A percentile compares a stretch with the other conserved stretches of the same genome.
Evolutionary conservation across 2,797 vertebrate species (phyloP).

Genomic region (Ispidina lecontei): DNA sequence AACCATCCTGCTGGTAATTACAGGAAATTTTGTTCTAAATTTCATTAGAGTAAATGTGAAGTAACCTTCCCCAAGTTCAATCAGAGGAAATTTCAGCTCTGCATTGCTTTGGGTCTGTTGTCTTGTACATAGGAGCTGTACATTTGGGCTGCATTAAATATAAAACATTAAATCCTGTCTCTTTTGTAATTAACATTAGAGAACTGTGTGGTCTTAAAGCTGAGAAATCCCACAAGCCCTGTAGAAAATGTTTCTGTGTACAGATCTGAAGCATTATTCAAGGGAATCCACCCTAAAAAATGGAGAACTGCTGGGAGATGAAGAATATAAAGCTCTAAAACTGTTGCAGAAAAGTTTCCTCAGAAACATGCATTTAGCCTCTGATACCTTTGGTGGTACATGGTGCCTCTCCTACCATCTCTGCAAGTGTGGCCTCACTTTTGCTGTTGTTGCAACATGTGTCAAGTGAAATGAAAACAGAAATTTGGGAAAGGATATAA

Average conservation of each 20-base stretch:
- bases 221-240: background rate
- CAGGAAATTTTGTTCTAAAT: background rate
- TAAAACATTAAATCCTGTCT: background rate
- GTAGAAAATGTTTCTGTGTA: background rate
- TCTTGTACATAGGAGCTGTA: background rate
- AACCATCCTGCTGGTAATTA: background rate
- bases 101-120: background rate
- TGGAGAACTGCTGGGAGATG: background rate
- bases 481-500: slow-evolving; percentile 58
- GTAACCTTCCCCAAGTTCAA: background rate
- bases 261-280: background rate
- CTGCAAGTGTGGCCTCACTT: slow-evolving; percentile 6
- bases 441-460: slow-evolving; percentile 2
- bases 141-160: background rate
- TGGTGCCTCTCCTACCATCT: background rate
- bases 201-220: background rate
- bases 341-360: background rate
- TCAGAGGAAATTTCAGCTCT: background rate
- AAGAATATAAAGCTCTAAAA: background rate
- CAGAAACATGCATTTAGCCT: background rate
- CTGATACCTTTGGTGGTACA: background rate
- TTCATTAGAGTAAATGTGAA: background rate
- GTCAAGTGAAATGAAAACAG: slow-evolving; percentile 27
- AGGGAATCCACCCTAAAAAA: background rate
- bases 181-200: slow-evolving; percentile 31